Evolutionary conservation across 2,113 vertebrate species (phyloP).

Genomic region (Triplophysa rosa): DNA sequence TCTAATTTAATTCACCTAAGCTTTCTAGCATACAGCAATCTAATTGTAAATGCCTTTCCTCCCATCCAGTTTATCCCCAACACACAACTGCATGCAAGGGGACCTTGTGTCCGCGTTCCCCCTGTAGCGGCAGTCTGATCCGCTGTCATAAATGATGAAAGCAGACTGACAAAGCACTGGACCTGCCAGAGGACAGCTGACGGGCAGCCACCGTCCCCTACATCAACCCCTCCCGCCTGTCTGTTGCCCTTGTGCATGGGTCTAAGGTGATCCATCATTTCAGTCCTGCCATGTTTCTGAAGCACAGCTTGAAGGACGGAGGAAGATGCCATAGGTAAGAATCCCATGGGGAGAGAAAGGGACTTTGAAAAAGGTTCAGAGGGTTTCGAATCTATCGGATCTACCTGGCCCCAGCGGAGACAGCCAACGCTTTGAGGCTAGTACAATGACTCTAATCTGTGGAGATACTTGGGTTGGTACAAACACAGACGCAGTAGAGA

Average conservation of each 20-base stretch:
- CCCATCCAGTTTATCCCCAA: background rate
- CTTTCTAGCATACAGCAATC: background rate
- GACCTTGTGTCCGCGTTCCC: background rate
- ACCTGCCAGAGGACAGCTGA: slow-evolving; percentile 42
- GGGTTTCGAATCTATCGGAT: slow-evolving; percentile 33
- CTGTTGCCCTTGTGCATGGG: slow-evolving; percentile 21
- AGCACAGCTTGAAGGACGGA: slow-evolving; percentile 30
- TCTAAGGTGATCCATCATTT: slow-evolving; percentile 45
- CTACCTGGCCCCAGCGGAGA: slow-evolving; percentile 36
- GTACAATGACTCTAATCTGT: slow-evolving; percentile 48
- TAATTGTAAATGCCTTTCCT: background rate
- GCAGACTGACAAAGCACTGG: slow-evolving; percentile 39
- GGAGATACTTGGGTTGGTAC: slow-evolving; percentile 26
- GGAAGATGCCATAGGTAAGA: slow-evolving; percentile 24
- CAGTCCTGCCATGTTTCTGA: slow-evolving; percentile 40
- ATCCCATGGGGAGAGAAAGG: slow-evolving; percentile 12
- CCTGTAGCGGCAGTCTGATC: slow-evolving; percentile 18
- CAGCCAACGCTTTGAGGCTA: slow-evolving; percentile 40
- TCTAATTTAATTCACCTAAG: background rate
- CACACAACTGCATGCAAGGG: background rate
- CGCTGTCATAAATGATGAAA: slow-evolving; percentile 27
- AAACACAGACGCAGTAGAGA: slow-evolving; percentile 27
- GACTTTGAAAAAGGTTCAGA: slow-evolving; percentile 42
- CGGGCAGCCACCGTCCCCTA: slow-evolving; percentile 22
- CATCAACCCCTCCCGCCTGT: slow-evolving; percentile 25